A percentile compares a stretch with the other conserved stretches of the same genome.
These are phyloP conservation scores for Acanthoscelides obtectus DNA, from an alignment of 2,888 invertebrate genomes.

Conservation along the genomic window DNA sequence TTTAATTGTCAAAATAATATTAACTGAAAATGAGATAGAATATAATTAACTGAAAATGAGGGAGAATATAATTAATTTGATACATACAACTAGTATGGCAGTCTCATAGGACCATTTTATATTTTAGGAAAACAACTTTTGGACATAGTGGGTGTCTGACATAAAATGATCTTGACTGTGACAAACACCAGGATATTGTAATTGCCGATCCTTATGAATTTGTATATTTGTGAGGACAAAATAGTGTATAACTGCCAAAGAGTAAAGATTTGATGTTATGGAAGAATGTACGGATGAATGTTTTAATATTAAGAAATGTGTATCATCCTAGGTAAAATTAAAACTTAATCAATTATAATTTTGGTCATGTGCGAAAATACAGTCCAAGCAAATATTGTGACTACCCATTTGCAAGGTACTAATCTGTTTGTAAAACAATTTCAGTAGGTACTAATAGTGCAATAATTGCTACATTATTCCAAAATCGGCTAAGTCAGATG, in stretches of 20 bases:
- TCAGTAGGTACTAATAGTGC: too few relatives aligned
- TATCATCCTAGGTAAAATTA: constrained; percentile 19
- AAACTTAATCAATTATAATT: constrained; percentile 18
- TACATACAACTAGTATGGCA: too few relatives aligned
- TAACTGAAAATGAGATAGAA: too few relatives aligned
- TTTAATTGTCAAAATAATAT: too few relatives aligned
- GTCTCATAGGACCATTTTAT: too few relatives aligned
- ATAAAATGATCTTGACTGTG: too few relatives aligned
- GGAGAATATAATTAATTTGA: too few relatives aligned
- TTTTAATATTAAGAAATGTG: constrained; percentile 16
- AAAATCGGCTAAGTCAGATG: too few relatives aligned
- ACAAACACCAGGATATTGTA: background rate
- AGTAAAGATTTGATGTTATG: constrained; percentile 28
- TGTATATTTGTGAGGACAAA: constrained; percentile 21
- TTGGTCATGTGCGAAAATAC: background rate
- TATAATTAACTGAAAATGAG: too few relatives aligned
- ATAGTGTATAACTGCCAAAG: constrained; percentile 37
- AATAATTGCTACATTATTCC: too few relatives aligned
- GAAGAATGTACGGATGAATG: constrained; percentile 16
- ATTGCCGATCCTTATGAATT: constrained; percentile 1
- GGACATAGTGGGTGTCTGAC: too few relatives aligned
- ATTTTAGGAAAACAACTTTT: too few relatives aligned
- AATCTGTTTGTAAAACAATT: background rate
- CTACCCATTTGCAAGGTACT: background rate
- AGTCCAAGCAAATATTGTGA: background rate